A percentile compares a stretch with the other conserved stretches of the same genome.
These are phyloP conservation scores for Fundulus diaphanus DNA, from an alignment of 2,797 vertebrate species.

Conservation along the genomic window DNA sequence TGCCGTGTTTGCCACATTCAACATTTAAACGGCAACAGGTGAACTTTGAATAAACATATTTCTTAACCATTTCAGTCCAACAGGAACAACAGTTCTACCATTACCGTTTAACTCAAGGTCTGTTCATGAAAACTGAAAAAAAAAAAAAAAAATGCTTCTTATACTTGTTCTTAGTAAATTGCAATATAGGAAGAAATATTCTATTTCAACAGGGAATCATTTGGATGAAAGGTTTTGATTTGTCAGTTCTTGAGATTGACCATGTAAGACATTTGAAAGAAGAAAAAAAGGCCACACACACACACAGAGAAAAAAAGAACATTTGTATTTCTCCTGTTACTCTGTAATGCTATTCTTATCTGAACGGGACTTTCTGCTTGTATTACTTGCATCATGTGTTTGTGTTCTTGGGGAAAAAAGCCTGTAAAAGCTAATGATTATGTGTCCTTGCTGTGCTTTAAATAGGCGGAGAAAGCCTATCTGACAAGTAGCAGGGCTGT, in stretches of 20 bases:
- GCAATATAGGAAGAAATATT: too few species aligned
- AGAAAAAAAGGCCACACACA: neutral
- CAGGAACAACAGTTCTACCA: neutral
- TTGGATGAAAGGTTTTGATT: neutral
- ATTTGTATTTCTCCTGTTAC: neutral
- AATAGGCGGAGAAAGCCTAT: slow-evolving; percentile 60
- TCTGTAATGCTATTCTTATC: slow-evolving; percentile 29
- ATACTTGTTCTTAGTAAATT: too few species aligned
- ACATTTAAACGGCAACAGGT: too few species aligned
- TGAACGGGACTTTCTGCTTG: slow-evolving; percentile 22
- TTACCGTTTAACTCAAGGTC: neutral
- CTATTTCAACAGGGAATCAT: neutral
- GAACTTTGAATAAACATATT: too few species aligned
- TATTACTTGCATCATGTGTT: slow-evolving; percentile 10
- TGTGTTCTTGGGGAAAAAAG: neutral
- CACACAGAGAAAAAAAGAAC: neutral
- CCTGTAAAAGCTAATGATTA: slow-evolving; percentile 47
- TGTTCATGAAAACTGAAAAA: neutral
- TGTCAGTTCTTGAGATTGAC: neutral
- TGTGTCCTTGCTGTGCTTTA: slow-evolving; percentile 38
- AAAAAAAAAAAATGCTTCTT: neutral
- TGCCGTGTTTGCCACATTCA: too few species aligned
- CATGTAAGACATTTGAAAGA: neutral
- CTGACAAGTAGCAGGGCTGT: slow-evolving; percentile 40
- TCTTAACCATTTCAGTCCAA: neutral